phyloP scores from a whole-genome alignment of 2,797 vertebrate genomes.

The Platyrinchus mystaceus region DNA sequence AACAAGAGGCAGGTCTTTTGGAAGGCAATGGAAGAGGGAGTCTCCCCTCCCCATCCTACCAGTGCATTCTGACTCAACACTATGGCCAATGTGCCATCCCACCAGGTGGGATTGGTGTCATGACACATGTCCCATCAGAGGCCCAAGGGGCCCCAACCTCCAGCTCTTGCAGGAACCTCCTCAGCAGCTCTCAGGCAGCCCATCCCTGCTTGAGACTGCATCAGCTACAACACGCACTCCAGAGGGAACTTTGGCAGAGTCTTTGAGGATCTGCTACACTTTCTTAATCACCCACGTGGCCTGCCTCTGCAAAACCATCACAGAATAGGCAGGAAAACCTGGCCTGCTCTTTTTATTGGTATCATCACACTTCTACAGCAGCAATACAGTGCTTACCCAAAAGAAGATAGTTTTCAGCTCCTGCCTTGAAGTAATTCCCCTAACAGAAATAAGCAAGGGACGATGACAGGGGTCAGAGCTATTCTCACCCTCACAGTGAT shows the following conservation, averaged over 20 bases:
- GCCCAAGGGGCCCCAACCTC: neutral
- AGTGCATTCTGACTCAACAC: neutral
- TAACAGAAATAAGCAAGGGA: neutral
- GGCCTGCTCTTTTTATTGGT: neutral
- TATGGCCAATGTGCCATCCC: neutral
- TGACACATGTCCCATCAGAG: neutral
- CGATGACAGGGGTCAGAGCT: neutral
- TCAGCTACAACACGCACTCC: neutral
- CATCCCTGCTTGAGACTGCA: neutral
- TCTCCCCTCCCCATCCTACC: neutral
- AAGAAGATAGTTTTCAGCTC: neutral
- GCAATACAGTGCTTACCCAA: neutral
- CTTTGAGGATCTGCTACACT: neutral
- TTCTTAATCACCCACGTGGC: neutral
- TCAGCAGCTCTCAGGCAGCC: neutral
- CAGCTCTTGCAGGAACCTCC: neutral
- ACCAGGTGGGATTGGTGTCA: neutral
- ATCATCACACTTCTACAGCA: neutral
- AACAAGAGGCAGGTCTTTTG: neutral
- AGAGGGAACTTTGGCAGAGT: neutral
- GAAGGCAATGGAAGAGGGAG: neutral
- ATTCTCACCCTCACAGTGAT: neutral
- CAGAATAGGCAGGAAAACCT: neutral
- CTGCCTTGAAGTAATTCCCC: neutral
- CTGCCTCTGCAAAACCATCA: neutral